Evolutionary conservation across 2,113 vertebrate genomes (phyloP).

Genomic region (Amphiprion percula): DNA sequence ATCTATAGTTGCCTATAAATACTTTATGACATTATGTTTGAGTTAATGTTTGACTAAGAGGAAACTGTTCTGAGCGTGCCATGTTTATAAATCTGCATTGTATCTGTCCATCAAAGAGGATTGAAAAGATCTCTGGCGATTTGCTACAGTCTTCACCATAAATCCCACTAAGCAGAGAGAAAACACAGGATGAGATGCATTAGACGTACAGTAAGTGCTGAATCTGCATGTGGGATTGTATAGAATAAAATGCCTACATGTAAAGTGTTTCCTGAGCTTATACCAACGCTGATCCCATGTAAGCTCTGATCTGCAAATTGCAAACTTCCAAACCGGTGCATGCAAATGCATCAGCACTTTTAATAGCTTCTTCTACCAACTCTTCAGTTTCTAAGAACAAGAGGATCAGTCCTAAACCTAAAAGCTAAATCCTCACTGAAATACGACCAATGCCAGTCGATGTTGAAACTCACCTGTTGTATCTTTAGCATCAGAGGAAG

Average conservation of each 20-base stretch:
- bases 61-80: not conserved
- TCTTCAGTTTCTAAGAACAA: not conserved
- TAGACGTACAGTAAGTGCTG: slow-evolving; percentile 31
- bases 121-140: slow-evolving; percentile 37
- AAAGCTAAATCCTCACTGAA: not conserved
- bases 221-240: slow-evolving; percentile 30
- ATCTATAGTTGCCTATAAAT: not conserved
- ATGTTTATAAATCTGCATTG: slow-evolving; percentile 17
- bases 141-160: slow-evolving; percentile 35
- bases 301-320: slow-evolving; percentile 34
- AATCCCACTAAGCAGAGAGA: slow-evolving; percentile 40
- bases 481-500: no score
- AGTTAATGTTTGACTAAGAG: slow-evolving; percentile 19
- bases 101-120: slow-evolving; percentile 18
- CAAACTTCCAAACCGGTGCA: slow-evolving; percentile 9
- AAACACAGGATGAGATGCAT: slow-evolving; percentile 36
- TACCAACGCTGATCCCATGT: slow-evolving; percentile 33
- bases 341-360: slow-evolving; percentile 27
- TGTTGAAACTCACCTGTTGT: not conserved
- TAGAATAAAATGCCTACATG: slow-evolving; percentile 6
- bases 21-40: not conserved
- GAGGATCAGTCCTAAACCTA: slow-evolving; percentile 3
- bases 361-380: not conserved
- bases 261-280: slow-evolving; percentile 7
- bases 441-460: not conserved